A percentile compares a stretch with the other conserved stretches of the same genome.
These are phyloP conservation scores for Tupiocoris notatus DNA, from an alignment of 2,888 invertebrate genomes.

Conservation along the genomic window DNA sequence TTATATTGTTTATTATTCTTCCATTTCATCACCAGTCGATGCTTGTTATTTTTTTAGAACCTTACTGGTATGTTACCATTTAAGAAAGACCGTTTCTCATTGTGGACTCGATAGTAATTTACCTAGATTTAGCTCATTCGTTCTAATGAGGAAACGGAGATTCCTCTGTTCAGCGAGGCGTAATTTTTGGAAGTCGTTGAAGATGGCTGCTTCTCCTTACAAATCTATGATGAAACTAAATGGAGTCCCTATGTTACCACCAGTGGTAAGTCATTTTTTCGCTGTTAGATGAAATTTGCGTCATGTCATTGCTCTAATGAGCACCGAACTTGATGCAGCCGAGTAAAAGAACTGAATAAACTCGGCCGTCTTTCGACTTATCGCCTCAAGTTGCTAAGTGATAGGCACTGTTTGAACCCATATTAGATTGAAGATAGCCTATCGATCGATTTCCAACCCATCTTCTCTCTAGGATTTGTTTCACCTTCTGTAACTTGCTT, in stretches of 20 bases:
- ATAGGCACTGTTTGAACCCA: slow-evolving; percentile 26
- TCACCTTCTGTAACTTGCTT: too few species aligned
- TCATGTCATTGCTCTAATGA: too few species aligned
- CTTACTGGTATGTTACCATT: too few species aligned
- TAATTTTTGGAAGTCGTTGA: neutral
- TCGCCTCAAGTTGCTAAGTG: slow-evolving; percentile 15
- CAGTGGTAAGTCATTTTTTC: slow-evolving; percentile 21
- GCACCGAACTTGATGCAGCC: too few species aligned
- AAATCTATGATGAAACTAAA: slow-evolving; percentile 15
- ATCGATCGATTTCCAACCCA: too few species aligned
- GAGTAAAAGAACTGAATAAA: too few species aligned
- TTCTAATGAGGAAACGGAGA: slow-evolving; percentile 25
- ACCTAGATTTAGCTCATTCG: neutral
- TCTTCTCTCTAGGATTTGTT: too few species aligned
- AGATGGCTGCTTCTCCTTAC: slow-evolving; percentile 2
- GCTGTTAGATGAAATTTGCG: too few species aligned
- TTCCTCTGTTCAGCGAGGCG: neutral
- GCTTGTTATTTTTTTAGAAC: too few species aligned
- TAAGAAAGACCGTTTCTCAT: too few species aligned
- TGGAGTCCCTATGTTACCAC: slow-evolving; percentile 25
- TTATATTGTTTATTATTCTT: too few species aligned
- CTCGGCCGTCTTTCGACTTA: neutral
- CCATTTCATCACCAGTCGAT: too few species aligned
- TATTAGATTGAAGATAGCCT: neutral
- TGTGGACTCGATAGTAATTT: neutral